Conservation (phyloP, 2,797 vertebrate genomes). For the Notoglanidium macrostoma region DNA sequence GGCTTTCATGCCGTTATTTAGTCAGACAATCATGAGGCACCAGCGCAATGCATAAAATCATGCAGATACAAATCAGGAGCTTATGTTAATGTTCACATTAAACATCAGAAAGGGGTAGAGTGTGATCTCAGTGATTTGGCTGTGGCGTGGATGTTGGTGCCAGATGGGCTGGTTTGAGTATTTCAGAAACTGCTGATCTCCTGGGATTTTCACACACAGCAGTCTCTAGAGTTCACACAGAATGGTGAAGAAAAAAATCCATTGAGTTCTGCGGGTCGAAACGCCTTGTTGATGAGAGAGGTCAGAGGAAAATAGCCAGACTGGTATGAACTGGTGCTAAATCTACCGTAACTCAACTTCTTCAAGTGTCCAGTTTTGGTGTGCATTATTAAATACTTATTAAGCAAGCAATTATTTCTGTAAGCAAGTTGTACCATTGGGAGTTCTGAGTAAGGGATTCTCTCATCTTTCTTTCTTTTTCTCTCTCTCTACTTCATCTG, state of each 20-base stretch:
- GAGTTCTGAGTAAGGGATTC: not conserved
- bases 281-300: not conserved
- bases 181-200: not conserved
- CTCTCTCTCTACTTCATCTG: no score
- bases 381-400: constrained; percentile 12
- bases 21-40: not conserved
- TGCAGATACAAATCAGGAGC: not conserved
- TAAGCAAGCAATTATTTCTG: not conserved
- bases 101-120: not conserved
- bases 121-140: not conserved
- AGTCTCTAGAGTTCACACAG: not conserved
- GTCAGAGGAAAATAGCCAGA: not conserved
- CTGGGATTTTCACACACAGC: not conserved
- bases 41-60: not conserved
- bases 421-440: not conserved
- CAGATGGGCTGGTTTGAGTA: not conserved
- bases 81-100: not conserved
- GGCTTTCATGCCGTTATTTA: not conserved
- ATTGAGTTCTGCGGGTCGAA: not conserved
- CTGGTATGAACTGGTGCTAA: not conserved
- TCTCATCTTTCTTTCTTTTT: no score
- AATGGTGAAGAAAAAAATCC: not conserved
- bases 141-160: not conserved
- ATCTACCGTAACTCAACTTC: not conserved
- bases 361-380: not conserved